Evolutionary conservation across 2,888 invertebrate genomes (phyloP).

Genomic region (Mactromeris polynyma): DNA sequence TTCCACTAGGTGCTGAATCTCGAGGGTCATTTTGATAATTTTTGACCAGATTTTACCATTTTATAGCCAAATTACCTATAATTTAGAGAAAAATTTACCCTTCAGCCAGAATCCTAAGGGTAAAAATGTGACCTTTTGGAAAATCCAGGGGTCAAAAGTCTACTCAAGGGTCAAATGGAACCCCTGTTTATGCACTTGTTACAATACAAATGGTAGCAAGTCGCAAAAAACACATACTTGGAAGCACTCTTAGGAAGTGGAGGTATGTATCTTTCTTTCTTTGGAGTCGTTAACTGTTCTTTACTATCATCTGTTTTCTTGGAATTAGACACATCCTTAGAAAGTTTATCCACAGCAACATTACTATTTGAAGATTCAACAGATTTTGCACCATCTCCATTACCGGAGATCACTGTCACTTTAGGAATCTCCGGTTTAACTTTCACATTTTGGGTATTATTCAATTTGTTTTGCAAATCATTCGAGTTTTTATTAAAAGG

Average conservation of each 20-base stretch:
- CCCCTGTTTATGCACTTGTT: not conserved
- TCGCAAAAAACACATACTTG: constrained; percentile 76
- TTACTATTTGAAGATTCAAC: not conserved
- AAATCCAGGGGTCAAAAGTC: too few species aligned
- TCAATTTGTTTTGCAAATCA: constrained; percentile 8
- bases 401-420: not conserved
- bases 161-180: too few species aligned
- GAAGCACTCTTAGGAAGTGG: constrained; percentile 79
- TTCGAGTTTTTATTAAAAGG: constrained; percentile 18
- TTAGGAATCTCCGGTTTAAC: constrained; percentile 3
- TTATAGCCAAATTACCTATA: too few species aligned
- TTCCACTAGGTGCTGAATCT: too few species aligned
- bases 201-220: not conserved
- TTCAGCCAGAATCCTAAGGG: too few species aligned
- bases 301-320: constrained; percentile 36
- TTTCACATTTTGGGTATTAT: constrained; percentile 27
- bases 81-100: too few species aligned
- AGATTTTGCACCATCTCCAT: not conserved
- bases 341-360: constrained; percentile 13
- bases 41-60: too few species aligned
- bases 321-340: constrained; percentile 22
- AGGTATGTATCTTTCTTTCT: constrained; percentile 72
- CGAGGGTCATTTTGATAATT: too few species aligned
- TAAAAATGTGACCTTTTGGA: too few species aligned
- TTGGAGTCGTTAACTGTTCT: constrained; percentile 67